phyloP scores from a whole-genome alignment of 1,140 invertebrate species.

The Drosophila triauraria region DNA sequence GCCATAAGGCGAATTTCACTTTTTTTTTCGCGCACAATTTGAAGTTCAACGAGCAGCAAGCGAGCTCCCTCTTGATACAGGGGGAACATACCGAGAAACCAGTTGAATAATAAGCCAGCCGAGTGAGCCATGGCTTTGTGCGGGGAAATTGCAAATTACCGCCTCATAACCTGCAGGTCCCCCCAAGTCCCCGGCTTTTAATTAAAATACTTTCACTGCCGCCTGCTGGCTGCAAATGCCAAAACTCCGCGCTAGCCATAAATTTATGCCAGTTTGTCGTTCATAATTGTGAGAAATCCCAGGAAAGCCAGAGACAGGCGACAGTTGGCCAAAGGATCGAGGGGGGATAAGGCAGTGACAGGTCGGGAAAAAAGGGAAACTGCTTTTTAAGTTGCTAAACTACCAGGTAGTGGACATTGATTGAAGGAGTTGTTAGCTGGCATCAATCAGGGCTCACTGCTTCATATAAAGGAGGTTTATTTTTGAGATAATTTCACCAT shows the following conservation, averaged over 20 bases:
- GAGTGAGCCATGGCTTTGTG: conserved; percentile 47
- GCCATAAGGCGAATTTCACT: conserved; percentile 66
- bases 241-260: conserved; percentile 37
- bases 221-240: conserved; percentile 55
- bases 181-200: conserved; percentile 48
- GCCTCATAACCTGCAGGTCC: conserved; percentile 69
- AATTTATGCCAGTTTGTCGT: conserved; percentile 52
- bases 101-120: conserved; percentile 72
- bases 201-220: conserved; percentile 81
- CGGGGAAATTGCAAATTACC: conserved; percentile 78
- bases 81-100: conserved; percentile 68
- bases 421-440: conserved; percentile 9
- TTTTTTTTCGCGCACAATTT: conserved; percentile 72
- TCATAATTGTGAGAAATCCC: conserved; percentile 68
- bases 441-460: conserved; percentile 12
- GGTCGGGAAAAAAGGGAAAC: conserved; percentile 8
- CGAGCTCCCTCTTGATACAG: not conserved
- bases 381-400: conserved; percentile 7
- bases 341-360: conserved; percentile 6
- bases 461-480: not conserved
- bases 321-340: conserved; percentile 34
- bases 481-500: not conserved
- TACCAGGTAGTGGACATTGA: conserved; percentile 11
- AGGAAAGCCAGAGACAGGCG: conserved; percentile 24
- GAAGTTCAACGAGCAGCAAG: conserved; percentile 70